Evolutionary conservation across 2,113 vertebrate species (phyloP).

Genomic region (Hydrochoerus hydrochaeris): DNA sequence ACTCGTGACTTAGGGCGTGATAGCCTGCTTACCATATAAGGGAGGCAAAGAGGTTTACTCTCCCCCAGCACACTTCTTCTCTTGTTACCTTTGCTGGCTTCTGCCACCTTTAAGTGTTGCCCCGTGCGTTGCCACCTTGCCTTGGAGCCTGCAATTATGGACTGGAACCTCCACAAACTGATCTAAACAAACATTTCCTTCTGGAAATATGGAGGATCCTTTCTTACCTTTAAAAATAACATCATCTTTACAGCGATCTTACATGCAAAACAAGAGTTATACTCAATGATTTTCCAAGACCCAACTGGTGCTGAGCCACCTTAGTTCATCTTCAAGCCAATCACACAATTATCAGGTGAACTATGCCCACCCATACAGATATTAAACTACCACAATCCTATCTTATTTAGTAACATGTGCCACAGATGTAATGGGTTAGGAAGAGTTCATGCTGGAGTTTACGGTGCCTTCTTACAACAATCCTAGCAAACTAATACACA

Average conservation of each 20-base stretch:
- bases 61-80: no score
- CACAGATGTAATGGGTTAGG: not conserved
- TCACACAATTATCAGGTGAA: not conserved
- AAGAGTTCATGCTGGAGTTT: not conserved
- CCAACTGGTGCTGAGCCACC: not conserved
- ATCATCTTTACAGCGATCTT: not conserved
- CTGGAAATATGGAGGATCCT: not conserved
- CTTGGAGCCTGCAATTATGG: no score
- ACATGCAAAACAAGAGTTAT: not conserved
- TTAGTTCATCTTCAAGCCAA: not conserved
- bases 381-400: not conserved
- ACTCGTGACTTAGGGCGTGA: no score
- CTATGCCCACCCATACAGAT: no score
- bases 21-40: no score
- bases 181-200: no score
- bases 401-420: not conserved
- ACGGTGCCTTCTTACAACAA: not conserved
- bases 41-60: no score
- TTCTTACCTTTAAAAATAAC: slow-evolving; percentile 12
- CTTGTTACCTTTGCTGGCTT: no score
- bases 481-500: not conserved
- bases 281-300: not conserved
- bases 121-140: no score
- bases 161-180: no score
- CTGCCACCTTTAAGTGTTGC: no score